These are phyloP conservation scores for Agonopterix alstromeriana DNA, from an alignment of 2,888 invertebrate genomes.

Conservation along the genomic window DNA sequence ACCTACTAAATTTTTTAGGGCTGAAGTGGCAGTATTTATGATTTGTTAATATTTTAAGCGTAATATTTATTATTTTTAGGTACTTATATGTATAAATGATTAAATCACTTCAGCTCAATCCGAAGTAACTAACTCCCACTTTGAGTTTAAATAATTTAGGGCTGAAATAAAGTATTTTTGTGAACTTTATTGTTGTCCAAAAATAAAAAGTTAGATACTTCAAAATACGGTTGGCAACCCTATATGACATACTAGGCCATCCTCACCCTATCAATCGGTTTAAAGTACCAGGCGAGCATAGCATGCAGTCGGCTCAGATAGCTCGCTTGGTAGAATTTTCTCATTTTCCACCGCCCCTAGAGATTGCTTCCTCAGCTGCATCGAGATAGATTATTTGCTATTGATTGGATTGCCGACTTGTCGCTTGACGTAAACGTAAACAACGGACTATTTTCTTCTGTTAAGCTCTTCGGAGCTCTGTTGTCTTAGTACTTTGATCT, in stretches of 20 bases:
- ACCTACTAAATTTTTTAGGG: too few species aligned
- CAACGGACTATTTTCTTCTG: slow-evolving; percentile 14
- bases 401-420: slow-evolving; percentile 50
- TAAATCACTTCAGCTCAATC: too few species aligned
- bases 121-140: too few species aligned
- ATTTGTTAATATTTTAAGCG: too few species aligned
- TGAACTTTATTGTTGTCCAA: too few species aligned
- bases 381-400: slow-evolving; percentile 56
- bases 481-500: slow-evolving; percentile 14
- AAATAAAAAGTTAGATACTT: too few species aligned
- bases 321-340: slow-evolving; percentile 36
- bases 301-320: slow-evolving; percentile 20
- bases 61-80: too few species aligned
- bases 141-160: too few species aligned
- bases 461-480: slow-evolving; percentile 18
- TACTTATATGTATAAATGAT: too few species aligned
- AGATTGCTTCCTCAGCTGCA: slow-evolving; percentile 46
- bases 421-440: slow-evolving; percentile 43
- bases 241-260: not conserved
- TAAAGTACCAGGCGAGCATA: slow-evolving; percentile 20
- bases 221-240: too few species aligned
- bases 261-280: not conserved
- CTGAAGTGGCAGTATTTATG: too few species aligned
- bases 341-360: slow-evolving; percentile 41
- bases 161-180: too few species aligned